Conservation (phyloP, 2,113 vertebrate species). For the Cynoglossus semilaevis region DNA sequence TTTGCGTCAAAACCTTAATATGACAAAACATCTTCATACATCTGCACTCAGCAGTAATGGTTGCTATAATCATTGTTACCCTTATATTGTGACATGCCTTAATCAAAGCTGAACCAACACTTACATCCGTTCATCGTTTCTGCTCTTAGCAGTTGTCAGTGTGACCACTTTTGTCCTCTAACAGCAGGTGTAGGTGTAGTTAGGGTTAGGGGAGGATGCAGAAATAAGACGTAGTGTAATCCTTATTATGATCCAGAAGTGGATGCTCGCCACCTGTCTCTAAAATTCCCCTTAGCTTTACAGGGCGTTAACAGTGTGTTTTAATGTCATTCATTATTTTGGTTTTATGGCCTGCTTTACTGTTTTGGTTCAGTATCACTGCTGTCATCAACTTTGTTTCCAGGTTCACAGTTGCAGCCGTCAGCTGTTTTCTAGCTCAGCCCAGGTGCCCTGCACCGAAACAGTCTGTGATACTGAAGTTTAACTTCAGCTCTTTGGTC, state of each 20-base stretch:
- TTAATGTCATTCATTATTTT: conserved; percentile 3
- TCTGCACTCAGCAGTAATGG: too few species aligned
- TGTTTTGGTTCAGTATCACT: conserved; percentile 3
- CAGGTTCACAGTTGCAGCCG: background rate
- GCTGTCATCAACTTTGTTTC: conserved; percentile 1
- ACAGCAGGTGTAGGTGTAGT: background rate
- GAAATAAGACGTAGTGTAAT: background rate
- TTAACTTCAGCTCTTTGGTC: background rate
- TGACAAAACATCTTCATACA: too few species aligned
- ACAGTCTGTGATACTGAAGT: background rate
- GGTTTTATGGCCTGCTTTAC: background rate
- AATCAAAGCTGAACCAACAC: too few species aligned
- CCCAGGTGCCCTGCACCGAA: background rate
- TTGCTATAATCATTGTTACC: too few species aligned
- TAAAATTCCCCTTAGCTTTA: conserved; percentile 1
- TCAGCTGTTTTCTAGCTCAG: conserved; percentile 1
- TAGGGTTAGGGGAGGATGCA: background rate
- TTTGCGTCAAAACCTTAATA: too few species aligned
- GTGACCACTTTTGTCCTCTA: background rate
- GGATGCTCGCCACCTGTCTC: background rate
- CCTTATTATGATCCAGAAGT: conserved; percentile 5
- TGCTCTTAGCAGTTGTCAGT: background rate
- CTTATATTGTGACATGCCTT: too few species aligned
- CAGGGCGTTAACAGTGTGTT: background rate
- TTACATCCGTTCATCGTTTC: too few species aligned